Evolutionary conservation across 2,113 vertebrate genomes (phyloP).

Genomic region (Eira barbara): DNA sequence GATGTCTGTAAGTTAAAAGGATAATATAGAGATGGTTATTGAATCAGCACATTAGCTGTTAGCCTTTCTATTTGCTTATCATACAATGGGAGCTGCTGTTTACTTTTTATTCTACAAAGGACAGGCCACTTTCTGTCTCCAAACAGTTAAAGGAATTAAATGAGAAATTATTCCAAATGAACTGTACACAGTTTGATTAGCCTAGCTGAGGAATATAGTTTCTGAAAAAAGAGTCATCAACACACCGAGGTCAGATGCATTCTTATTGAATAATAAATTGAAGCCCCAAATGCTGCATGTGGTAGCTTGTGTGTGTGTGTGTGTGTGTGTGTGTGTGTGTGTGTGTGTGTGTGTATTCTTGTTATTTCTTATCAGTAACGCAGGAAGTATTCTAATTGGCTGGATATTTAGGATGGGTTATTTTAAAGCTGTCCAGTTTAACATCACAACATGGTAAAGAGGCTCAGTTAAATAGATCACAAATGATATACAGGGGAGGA

Average conservation of each 20-base stretch:
- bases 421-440: constrained; percentile 59
- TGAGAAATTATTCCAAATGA: constrained; percentile 75
- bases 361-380: constrained; percentile 33
- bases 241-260: constrained; percentile 56
- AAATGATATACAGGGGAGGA: background rate
- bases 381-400: constrained; percentile 53
- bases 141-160: constrained; percentile 60
- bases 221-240: constrained; percentile 43
- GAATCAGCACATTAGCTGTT: constrained; percentile 59
- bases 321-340: background rate
- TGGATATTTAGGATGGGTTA: constrained; percentile 29
- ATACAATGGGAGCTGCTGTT: constrained; percentile 58
- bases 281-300: background rate
- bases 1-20: constrained; percentile 35
- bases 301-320: background rate
- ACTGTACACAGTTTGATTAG: constrained; percentile 63
- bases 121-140: constrained; percentile 49
- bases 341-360: background rate
- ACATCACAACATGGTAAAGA: constrained; percentile 33
- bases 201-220: constrained; percentile 50
- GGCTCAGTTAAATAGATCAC: background rate
- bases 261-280: constrained; percentile 55
- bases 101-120: constrained; percentile 60
- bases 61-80: constrained; percentile 69
- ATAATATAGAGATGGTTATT: constrained; percentile 63